Conservation (phyloP, 1,140 invertebrate genomes). For the Penaeus chinensis region DNA sequence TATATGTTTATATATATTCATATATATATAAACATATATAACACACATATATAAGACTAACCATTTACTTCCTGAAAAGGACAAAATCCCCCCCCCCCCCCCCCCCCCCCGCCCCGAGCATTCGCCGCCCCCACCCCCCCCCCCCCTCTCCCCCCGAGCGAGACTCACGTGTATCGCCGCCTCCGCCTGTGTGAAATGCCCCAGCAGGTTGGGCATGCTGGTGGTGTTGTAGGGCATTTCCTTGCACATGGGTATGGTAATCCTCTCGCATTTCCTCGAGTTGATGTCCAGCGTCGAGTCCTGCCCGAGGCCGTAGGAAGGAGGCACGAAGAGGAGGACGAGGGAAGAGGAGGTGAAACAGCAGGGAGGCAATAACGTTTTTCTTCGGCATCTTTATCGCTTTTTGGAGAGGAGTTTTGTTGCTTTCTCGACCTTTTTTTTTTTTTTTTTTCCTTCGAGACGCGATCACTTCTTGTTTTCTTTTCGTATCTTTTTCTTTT, state of each 20-base stretch:
- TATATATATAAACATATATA: not conserved
- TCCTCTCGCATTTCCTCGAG: conserved; percentile 82
- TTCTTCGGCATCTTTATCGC: too few species aligned
- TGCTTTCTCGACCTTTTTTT: too few species aligned
- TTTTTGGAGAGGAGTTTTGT: too few species aligned
- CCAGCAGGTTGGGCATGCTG: conserved; percentile 94
- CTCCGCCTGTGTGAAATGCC: conserved; percentile 93
- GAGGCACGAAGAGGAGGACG: not conserved
- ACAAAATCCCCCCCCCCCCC: not conserved
- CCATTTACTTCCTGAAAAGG: not conserved
- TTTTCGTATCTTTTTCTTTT: too few species aligned
- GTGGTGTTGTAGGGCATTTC: conserved; percentile 95
- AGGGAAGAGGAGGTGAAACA: not conserved
- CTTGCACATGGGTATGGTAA: conserved; percentile 92
- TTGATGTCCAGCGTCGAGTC: not conserved
- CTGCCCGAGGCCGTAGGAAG: not conserved
- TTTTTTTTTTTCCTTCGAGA: too few species aligned
- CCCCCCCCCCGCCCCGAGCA: too few species aligned
- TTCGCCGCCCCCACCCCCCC: not conserved
- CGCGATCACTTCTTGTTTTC: too few species aligned
- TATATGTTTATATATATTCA: too few species aligned
- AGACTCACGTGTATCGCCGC: conserved; percentile 85
- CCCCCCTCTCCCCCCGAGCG: not conserved
- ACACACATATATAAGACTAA: not conserved
- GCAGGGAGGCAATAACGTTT: too few species aligned